Percentiles rank a stretch among this genome's conserved stretches.
phyloP scores from a whole-genome alignment of 2,797 vertebrate genomes.

The Sciaenops ocellatus region DNA sequence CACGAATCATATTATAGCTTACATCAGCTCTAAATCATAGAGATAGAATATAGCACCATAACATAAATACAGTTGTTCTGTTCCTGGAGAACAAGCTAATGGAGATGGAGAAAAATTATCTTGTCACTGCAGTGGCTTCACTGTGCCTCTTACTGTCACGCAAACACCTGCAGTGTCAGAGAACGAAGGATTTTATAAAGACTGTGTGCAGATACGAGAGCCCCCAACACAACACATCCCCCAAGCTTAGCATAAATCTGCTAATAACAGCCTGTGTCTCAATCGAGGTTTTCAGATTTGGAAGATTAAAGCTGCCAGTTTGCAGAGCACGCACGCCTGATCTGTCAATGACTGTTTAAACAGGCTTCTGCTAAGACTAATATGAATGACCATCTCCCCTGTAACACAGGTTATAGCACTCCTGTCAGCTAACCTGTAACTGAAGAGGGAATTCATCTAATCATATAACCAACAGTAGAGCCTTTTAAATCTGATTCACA shows the following conservation, averaged over 20 bases:
- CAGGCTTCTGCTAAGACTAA: slow-evolving; percentile 62
- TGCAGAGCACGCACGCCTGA: slow-evolving; percentile 30
- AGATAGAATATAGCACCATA: background rate
- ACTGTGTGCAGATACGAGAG: slow-evolving; percentile 38
- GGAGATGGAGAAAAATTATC: background rate
- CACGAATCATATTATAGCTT: slow-evolving; percentile 33
- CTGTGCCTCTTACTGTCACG: slow-evolving; percentile 13
- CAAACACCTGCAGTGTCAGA: slow-evolving; percentile 55
- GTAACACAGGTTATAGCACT: slow-evolving; percentile 35
- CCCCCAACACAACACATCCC: slow-evolving; percentile 59
- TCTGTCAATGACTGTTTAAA: slow-evolving; percentile 72
- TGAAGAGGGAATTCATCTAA: slow-evolving; percentile 42
- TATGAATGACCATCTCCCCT: slow-evolving; percentile 61
- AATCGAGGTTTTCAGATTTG: slow-evolving; percentile 65
- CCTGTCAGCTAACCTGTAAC: slow-evolving; percentile 53
- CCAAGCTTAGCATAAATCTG: slow-evolving; percentile 68
- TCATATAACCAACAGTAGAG: slow-evolving; percentile 44
- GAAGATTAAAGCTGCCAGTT: slow-evolving; percentile 70
- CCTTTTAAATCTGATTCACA: slow-evolving; percentile 34
- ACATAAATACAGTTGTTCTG: background rate
- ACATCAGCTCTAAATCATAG: slow-evolving; percentile 28
- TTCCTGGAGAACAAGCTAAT: slow-evolving; percentile 1
- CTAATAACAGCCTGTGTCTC: slow-evolving; percentile 71
- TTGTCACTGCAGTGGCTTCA: slow-evolving; percentile 5
- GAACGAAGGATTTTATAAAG: slow-evolving; percentile 40